Evolutionary conservation across 2,888 invertebrate genomes (phyloP), one percentile per base, ranked within the genome.

Genomic region (Oligia fasciuncula): DNA sequence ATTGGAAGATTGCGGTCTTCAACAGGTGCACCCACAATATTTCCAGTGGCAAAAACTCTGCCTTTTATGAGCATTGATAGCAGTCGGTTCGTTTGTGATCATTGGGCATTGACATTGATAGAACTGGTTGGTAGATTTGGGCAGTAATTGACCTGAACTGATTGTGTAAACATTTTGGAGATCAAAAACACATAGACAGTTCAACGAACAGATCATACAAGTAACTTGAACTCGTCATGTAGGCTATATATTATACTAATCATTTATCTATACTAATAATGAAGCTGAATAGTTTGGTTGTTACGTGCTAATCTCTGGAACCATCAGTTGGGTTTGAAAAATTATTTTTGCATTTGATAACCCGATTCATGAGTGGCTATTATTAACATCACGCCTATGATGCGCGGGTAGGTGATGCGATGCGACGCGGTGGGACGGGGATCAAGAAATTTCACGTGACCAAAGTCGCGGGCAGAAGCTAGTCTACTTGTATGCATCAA

Each of bases 21-120:
- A 93, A 92, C 94, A 94, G 93, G 93, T 95, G 94, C 91, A 90
- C 90, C 88, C 90, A 90, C 91, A 91, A 92, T 92, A 93, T 94
- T 94, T 92, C 93, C 89, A 93, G 93, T 91, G 85, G 93, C 93
- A 93, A 94, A 94, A 93, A 93, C 90, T 91, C 79, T 71, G 88
- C 93, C 93, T 92, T 94, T 94, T 94, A 94, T 92, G 92, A 93
- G 90, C 93, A 93, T 93, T 93, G 92, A 86, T 86, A 84, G 81
- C 77, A 76, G 80, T 93, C 90, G 90, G 87, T 89, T 85, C 79
- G 88, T 89, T 89, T 90, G 91, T 92, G 92, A 94, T 92, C 91
- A 92, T 91, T 88, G 91, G 88, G 70, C 43, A 76, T 72, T 76
- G 63, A 49, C 76, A 80, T 78, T 88, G 78, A 85, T 83, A 82